Base-by-base conservation (phyloP, 2,888 invertebrate genomes). In the Chrysolina haemoptera region DNA sequence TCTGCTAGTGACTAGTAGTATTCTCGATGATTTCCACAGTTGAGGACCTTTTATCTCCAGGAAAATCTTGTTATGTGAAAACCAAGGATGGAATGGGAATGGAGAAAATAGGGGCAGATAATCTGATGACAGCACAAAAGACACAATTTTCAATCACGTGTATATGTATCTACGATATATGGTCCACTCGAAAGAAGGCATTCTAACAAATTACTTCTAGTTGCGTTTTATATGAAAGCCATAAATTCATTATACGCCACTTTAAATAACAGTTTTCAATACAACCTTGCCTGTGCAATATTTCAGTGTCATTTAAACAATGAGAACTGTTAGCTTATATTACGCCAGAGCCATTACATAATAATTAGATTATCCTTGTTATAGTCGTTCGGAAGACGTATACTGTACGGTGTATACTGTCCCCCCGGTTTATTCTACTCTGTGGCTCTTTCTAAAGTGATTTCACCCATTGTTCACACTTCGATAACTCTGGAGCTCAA, bases 311-410 rank as follows among this genome's bases (percentile, higher is more conserved):
- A 53, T 53, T 53, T 22, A 20, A 53, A 53, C 53, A 53, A 53
- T 53, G 53, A 22, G 53, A 53, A 53, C 53, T 53, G 53, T 53
- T 53, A 53, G 53, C 53, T 53, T 53, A 53, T 53, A 53, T 22
- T 53, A 53, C 53, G 11, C 53, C 53, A 53, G 53, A 53, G 53
- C 53, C 18, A 53, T 53, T 53, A 53, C 53, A 53, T 22, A 53
- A 53, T 53, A 22, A 53, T 53, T 53, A 53, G 53, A 53, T 53
- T 53, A 53, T 53, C 53, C 53, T 53, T 18, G 53, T 53, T 53
- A 53, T 22, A 20, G 53, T 53, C 9, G 20, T 53, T 53, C 11
- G 11, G 18, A 53, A 18, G 20, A 53, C 53, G 20, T 53, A 20
- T 20, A 43, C 43, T 3, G 43, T 35, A 35, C 35, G 20, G 20